phyloP scores from a whole-genome alignment of 2,797 vertebrate genomes.

The Prionace glauca region DNA sequence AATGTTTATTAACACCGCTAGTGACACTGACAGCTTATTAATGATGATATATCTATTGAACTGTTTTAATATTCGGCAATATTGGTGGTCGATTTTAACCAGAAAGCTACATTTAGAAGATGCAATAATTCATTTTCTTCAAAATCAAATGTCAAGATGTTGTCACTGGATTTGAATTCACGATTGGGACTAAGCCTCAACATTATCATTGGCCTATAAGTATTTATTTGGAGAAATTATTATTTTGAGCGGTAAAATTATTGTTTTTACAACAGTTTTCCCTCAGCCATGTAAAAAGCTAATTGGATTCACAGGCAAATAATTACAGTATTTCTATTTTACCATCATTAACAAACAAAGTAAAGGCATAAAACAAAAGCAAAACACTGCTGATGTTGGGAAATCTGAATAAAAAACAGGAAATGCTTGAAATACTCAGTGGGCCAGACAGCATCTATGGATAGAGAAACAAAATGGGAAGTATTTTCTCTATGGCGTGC shows the following conservation, averaged over 20 bases:
- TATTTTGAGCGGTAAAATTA: background rate
- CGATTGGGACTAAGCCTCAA: background rate
- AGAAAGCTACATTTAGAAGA: background rate
- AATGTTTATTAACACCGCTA: background rate
- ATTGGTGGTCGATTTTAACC: background rate
- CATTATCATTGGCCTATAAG: background rate
- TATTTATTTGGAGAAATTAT: slow-evolving; percentile 26
- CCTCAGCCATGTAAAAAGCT: background rate
- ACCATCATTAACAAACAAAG: background rate
- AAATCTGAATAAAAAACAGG: background rate
- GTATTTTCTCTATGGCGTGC: no score
- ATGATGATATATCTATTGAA: background rate
- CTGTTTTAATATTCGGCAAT: background rate
- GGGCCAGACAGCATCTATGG: background rate
- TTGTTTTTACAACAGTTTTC: background rate
- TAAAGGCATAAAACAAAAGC: background rate
- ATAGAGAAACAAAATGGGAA: background rate
- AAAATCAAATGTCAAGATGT: background rate
- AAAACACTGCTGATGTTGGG: background rate
- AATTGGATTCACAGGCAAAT: slow-evolving; percentile 25
- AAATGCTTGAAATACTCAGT: background rate
- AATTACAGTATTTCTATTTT: slow-evolving; percentile 22
- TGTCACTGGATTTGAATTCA: background rate
- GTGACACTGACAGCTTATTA: background rate
- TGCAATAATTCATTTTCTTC: background rate